These are phyloP conservation scores for Phragmatobia fuliginosa DNA, from an alignment of 2,888 invertebrate species.

Conservation along the genomic window DNA sequence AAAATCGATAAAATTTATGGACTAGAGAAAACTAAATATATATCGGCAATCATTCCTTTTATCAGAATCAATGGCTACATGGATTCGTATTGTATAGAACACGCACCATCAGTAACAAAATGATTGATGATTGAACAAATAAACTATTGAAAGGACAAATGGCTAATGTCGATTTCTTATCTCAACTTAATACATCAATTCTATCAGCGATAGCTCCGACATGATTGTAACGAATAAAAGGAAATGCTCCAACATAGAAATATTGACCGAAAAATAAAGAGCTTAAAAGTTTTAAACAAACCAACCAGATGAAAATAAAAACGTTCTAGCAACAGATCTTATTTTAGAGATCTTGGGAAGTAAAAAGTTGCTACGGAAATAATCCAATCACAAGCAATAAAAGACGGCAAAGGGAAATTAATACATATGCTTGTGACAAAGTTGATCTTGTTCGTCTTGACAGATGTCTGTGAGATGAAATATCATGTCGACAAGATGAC, in stretches of 20 bases:
- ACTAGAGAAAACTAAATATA: slow-evolving; percentile 47
- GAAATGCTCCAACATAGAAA: slow-evolving; percentile 40
- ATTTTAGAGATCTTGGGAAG: slow-evolving; percentile 68
- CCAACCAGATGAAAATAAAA: slow-evolving; percentile 60
- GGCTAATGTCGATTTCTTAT: slow-evolving; percentile 69
- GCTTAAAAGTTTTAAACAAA: slow-evolving; percentile 51
- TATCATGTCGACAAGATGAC: slow-evolving; percentile 64
- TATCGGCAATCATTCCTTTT: slow-evolving; percentile 56
- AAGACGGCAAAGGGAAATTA: slow-evolving; percentile 77
- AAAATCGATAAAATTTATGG: slow-evolving; percentile 47
- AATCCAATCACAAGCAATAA: slow-evolving; percentile 81
- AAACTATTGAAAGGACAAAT: slow-evolving; percentile 73
- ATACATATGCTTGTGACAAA: slow-evolving; percentile 76
- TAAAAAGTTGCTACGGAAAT: slow-evolving; percentile 75
- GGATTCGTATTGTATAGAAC: slow-evolving; percentile 55
- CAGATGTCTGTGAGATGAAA: slow-evolving; percentile 79
- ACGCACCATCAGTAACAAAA: slow-evolving; percentile 62
- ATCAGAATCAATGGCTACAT: slow-evolving; percentile 61
- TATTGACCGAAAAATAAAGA: slow-evolving; percentile 44
- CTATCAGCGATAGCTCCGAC: slow-evolving; percentile 33
- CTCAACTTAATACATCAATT: slow-evolving; percentile 67
- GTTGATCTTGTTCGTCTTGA: slow-evolving; percentile 76
- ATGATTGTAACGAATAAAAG: slow-evolving; percentile 28
- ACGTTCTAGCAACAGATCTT: slow-evolving; percentile 60
- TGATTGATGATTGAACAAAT: slow-evolving; percentile 72